Evolutionary conservation across 2,888 invertebrate genomes (phyloP).

Genomic region (Drosophila nigritarsus): DNA sequence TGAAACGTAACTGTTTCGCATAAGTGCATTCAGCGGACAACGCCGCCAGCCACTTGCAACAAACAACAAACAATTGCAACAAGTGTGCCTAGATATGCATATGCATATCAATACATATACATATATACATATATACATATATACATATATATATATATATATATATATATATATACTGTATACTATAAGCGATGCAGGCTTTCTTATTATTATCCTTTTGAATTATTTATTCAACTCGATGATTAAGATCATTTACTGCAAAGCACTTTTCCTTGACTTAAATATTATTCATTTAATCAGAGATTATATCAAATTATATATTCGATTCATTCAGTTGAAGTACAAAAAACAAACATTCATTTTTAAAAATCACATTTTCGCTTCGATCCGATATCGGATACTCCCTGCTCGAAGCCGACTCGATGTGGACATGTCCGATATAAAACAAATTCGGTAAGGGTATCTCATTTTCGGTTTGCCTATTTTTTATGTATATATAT

Average conservation of each 20-base stretch:
- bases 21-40: conserved; percentile 61
- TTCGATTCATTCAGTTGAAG: background rate
- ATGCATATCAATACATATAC: background rate
- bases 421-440: background rate
- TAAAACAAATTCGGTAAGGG: background rate
- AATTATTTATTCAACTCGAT: background rate
- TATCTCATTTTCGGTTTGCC: background rate
- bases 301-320: background rate
- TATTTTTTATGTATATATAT: background rate
- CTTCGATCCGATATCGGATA: background rate
- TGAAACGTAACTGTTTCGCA: conserved; percentile 82
- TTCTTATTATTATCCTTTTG: no score
- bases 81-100: conserved; percentile 8
- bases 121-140: background rate
- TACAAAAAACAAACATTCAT: background rate
- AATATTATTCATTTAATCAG: background rate
- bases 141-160: background rate
- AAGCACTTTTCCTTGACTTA: background rate
- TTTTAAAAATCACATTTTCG: background rate
- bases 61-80: conserved; percentile 6
- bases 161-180: background rate
- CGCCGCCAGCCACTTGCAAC: conserved; percentile 13
- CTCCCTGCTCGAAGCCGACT: background rate
- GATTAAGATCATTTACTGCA: background rate
- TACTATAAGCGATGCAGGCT: background rate